These are phyloP conservation scores for Trichogramma pretiosum DNA, from an alignment of 1,140 invertebrate genomes.

Conservation along the genomic window DNA sequence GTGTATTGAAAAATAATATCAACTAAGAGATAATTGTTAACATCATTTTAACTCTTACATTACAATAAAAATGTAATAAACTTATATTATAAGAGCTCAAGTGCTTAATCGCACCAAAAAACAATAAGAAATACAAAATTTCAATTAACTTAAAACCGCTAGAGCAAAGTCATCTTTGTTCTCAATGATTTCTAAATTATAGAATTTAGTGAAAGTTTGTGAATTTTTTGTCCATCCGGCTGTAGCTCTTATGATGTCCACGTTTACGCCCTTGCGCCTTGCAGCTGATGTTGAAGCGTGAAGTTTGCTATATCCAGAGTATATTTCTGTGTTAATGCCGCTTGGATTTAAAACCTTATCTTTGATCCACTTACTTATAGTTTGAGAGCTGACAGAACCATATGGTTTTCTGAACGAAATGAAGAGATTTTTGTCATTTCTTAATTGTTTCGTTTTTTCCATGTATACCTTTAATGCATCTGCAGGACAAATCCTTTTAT, in stretches of 20 bases:
- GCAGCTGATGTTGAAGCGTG: conserved; percentile 14
- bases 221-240: conserved; percentile 22
- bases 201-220: conserved; percentile 21
- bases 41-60: too few species aligned
- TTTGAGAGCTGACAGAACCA: conserved; percentile 8
- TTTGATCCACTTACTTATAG: conserved; percentile 13
- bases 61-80: too few species aligned
- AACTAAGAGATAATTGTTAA: too few species aligned
- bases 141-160: too few species aligned
- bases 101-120: too few species aligned
- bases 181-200: conserved; percentile 13
- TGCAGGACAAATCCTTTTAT: conserved; percentile 7
- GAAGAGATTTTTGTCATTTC: conserved; percentile 6
- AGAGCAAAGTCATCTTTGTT: conserved; percentile 8
- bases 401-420: conserved; percentile 12
- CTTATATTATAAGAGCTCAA: too few species aligned
- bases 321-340: conserved; percentile 11
- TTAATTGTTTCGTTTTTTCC: conserved; percentile 1
- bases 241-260: conserved; percentile 19
- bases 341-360: background rate
- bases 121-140: too few species aligned
- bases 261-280: background rate
- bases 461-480: conserved; percentile 7
- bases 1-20: too few species aligned
- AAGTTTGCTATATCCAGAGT: conserved; percentile 8